Evolutionary conservation across 2,888 invertebrate species (phyloP).

Genomic region (Epistrophe eligans): DNA sequence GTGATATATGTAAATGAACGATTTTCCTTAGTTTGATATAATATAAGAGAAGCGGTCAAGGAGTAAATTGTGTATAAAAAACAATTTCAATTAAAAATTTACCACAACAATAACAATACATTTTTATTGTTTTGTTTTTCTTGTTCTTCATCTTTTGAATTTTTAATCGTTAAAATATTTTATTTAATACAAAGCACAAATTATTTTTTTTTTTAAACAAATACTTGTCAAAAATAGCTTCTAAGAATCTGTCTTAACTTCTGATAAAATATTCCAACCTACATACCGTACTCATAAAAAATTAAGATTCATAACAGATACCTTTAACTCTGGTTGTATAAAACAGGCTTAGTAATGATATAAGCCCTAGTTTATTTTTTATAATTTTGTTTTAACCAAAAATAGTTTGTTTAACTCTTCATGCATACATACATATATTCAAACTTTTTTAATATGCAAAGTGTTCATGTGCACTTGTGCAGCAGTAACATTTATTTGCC

Average conservation of each 20-base stretch:
- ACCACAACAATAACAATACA: too few species aligned
- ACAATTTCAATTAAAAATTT: too few species aligned
- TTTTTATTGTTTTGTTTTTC: too few species aligned
- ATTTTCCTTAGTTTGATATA: too few species aligned
- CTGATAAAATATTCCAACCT: background rate
- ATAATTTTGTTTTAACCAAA: background rate
- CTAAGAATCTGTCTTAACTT: background rate
- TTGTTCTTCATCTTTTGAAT: too few species aligned
- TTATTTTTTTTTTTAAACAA: too few species aligned
- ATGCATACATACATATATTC: background rate
- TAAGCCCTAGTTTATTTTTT: background rate
- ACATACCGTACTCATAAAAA: background rate
- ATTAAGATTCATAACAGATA: background rate
- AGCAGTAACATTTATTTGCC: constrained; percentile 36
- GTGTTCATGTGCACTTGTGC: constrained; percentile 33
- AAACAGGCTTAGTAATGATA: background rate
- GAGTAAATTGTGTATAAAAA: too few species aligned
- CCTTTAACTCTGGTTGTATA: background rate
- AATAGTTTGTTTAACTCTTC: constrained; percentile 17
- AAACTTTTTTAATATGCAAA: constrained; percentile 41
- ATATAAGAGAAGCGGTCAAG: too few species aligned
- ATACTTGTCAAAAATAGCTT: background rate
- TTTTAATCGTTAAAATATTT: too few species aligned
- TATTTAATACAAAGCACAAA: too few species aligned
- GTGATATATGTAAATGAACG: too few species aligned